These are phyloP conservation scores for Incurvaria masculella DNA, from an alignment of 2,888 invertebrate species.

Conservation along the genomic window DNA sequence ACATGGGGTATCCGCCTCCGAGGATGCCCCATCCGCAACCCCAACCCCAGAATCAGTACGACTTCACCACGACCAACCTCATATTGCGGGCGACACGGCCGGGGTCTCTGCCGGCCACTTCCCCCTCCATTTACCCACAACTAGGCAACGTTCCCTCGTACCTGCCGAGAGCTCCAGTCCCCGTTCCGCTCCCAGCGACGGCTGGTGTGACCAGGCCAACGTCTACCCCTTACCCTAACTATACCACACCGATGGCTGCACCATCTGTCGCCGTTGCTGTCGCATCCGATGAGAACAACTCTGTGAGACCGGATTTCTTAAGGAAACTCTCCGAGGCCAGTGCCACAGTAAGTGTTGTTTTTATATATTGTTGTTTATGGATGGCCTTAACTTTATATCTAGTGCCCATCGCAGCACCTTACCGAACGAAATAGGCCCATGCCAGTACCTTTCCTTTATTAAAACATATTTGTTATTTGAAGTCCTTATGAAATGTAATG, in stretches of 20 bases:
- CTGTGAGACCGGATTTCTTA: conserved; percentile 26
- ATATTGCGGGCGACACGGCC: conserved; percentile 33
- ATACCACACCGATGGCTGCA: neutral
- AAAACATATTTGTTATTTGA: no score
- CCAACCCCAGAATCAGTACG: conserved; percentile 24
- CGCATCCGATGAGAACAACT: conserved; percentile 16
- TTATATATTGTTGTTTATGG: neutral
- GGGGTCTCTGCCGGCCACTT: conserved; percentile 18
- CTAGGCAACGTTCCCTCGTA: conserved; percentile 32
- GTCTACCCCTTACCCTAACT: neutral
- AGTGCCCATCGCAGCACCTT: no score
- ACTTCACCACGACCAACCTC: conserved; percentile 44
- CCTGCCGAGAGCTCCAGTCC: conserved; percentile 20
- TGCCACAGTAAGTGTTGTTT: conserved; percentile 24
- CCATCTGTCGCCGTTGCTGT: neutral
- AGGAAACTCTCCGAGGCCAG: conserved; percentile 39
- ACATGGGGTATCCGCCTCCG: conserved; percentile 27
- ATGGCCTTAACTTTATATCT: no score
- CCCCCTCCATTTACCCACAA: conserved; percentile 29
- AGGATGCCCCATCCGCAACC: conserved; percentile 9
- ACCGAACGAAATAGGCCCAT: no score
- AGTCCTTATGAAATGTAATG: no score
- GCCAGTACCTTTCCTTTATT: no score
- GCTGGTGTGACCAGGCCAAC: neutral
- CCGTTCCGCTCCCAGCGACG: neutral